phyloP scores from a whole-genome alignment of 2,888 invertebrate species.

The Xanthia icteritia region DNA sequence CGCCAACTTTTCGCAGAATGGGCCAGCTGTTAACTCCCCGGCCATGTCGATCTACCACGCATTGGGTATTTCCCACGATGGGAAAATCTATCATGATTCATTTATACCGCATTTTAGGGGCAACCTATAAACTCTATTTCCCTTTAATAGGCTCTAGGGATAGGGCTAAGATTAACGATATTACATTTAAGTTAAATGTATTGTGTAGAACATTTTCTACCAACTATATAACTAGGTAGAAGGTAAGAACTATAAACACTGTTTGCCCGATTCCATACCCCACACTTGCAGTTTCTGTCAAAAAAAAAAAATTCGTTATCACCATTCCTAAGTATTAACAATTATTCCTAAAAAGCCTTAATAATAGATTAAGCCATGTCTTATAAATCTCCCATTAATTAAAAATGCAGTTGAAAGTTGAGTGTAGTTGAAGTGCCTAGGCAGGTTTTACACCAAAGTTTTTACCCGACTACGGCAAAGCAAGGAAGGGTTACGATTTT shows the following conservation, averaged over 20 bases:
- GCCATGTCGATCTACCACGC: not conserved
- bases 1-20: not conserved
- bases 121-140: slow-evolving; percentile 20
- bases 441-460: too few species aligned
- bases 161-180: slow-evolving; percentile 20
- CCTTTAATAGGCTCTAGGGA: slow-evolving; percentile 14
- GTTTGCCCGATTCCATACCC: not conserved
- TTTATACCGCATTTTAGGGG: slow-evolving; percentile 26
- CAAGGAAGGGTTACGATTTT: too few species aligned
- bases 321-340: not conserved
- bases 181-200: not conserved
- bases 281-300: not conserved
- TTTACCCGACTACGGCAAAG: too few species aligned
- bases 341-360: too few species aligned
- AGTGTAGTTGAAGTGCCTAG: too few species aligned
- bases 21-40: not conserved
- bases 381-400: not conserved
- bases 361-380: not conserved
- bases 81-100: slow-evolving; percentile 42
- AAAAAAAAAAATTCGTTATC: not conserved
- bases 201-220: not conserved
- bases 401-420: too few species aligned
- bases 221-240: too few species aligned
- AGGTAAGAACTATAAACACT: not conserved
- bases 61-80: slow-evolving; percentile 24